These are phyloP conservation scores for Okamejei kenojei DNA, from an alignment of 2,797 vertebrate genomes.

Conservation along the genomic window DNA sequence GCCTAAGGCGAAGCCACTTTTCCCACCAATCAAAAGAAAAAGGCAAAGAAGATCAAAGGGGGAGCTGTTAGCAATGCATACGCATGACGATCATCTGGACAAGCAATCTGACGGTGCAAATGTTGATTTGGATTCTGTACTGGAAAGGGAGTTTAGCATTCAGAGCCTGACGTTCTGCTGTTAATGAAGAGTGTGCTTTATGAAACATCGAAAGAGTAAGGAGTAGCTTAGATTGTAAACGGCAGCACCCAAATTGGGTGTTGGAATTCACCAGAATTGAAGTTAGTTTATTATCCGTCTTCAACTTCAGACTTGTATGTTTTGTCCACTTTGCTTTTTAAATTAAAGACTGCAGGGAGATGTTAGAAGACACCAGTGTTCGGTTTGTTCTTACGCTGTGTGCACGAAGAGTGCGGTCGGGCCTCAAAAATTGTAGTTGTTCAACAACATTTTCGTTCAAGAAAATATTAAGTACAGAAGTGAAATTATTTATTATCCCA, in stretches of 20 bases:
- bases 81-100: conserved; percentile 79
- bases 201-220: conserved; percentile 58
- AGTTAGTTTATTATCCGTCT: conserved; percentile 8
- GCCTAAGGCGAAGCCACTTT: conserved; percentile 59
- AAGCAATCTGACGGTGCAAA: conserved; percentile 60
- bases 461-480: conserved; percentile 27
- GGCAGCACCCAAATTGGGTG: too few relatives aligned
- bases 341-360: not conserved
- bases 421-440: conserved; percentile 6
- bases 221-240: conserved; percentile 53
- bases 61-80: conserved; percentile 62
- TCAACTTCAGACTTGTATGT: not conserved
- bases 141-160: conserved; percentile 87
- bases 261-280: not conserved
- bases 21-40: conserved; percentile 64
- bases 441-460: conserved; percentile 26
- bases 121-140: conserved; percentile 70
- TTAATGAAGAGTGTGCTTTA: conserved; percentile 94
- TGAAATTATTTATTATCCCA: conserved; percentile 27
- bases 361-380: conserved; percentile 13
- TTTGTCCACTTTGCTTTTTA: not conserved
- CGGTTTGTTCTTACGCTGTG: conserved; percentile 20
- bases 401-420: conserved; percentile 22
- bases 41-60: conserved; percentile 60
- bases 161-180: conserved; percentile 84